Conservation (phyloP, 2,888 invertebrate genomes). For the Thelaira solivaga region DNA sequence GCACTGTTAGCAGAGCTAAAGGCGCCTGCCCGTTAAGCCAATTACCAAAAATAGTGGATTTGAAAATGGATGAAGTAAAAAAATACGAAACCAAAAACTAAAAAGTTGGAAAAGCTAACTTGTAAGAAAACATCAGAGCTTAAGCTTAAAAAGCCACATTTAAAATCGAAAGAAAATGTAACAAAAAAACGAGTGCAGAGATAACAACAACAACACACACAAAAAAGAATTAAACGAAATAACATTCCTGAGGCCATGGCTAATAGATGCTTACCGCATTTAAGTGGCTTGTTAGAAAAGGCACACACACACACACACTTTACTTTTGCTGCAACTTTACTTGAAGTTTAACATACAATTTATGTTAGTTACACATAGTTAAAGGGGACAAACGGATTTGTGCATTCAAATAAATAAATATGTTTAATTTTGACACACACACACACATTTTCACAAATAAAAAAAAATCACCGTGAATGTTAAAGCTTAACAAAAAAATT, state of each 20-base stretch:
- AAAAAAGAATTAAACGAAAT: too few relatives aligned
- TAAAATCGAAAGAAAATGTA: slow-evolving; percentile 36
- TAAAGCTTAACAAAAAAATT: slow-evolving; percentile 32
- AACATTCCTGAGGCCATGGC: slow-evolving; percentile 61
- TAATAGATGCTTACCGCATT: slow-evolving; percentile 59
- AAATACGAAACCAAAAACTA: background rate
- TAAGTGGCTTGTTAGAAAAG: slow-evolving; percentile 46
- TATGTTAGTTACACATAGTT: slow-evolving; percentile 22
- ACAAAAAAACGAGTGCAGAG: slow-evolving; percentile 4
- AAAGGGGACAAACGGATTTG: slow-evolving; percentile 10
- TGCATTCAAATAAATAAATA: slow-evolving; percentile 27
- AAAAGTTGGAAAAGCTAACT: too few relatives aligned
- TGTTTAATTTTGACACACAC: background rate
- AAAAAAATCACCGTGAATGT: slow-evolving; percentile 10
- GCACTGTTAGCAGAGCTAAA: slow-evolving; percentile 62
- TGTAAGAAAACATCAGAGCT: slow-evolving; percentile 25
- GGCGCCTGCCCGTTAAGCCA: slow-evolving; percentile 60
- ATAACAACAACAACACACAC: too few relatives aligned
- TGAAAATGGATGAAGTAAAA: background rate
- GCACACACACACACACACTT: background rate
- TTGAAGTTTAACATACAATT: slow-evolving; percentile 22
- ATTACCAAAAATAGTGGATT: slow-evolving; percentile 42
- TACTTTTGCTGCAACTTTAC: background rate
- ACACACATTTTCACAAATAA: background rate
- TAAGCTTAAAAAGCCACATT: slow-evolving; percentile 26